These are phyloP conservation scores for Galaxea fascicularis DNA, from an alignment of 92 coral and sea anemone species.

Conservation along the genomic window DNA sequence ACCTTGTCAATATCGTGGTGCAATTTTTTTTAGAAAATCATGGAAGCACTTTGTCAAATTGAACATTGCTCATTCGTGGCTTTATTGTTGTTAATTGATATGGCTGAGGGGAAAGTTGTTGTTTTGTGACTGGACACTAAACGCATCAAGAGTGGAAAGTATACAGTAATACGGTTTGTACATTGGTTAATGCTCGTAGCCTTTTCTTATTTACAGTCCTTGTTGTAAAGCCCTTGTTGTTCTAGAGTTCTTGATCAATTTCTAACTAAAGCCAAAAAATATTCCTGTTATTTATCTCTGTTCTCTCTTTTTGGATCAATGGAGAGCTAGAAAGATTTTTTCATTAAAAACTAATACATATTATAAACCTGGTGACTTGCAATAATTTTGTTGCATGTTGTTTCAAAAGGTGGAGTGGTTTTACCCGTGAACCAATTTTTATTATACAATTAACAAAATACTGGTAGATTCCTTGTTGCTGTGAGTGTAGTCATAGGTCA, in stretches of 20 bases:
- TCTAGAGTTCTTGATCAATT: constrained; percentile 11
- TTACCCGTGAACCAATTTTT: no score
- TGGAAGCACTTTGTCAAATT: constrained; percentile 33
- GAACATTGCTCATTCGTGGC: constrained; percentile 8
- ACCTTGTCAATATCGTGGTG: neutral
- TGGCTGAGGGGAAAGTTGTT: neutral
- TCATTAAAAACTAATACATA: constrained; percentile 31
- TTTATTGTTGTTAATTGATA: constrained; percentile 20
- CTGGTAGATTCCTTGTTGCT: no score
- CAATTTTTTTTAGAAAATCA: constrained; percentile 29
- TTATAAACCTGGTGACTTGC: neutral
- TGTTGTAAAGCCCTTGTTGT: constrained; percentile 16
- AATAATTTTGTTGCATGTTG: no score
- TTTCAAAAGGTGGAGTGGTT: no score
- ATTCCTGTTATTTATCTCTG: constrained; percentile 47
- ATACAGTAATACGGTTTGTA: constrained; percentile 34
- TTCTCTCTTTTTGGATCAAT: constrained; percentile 24
- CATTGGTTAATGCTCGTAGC: constrained; percentile 22
- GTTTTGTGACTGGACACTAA: constrained; percentile 17
- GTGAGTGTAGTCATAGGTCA: no score
- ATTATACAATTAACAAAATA: no score
- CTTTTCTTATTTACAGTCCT: constrained; percentile 14
- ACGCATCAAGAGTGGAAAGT: constrained; percentile 18
- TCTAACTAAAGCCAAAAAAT: constrained; percentile 1
- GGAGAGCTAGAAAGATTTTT: constrained; percentile 40